Base-by-base conservation (phyloP, 2,797 vertebrate species). In the Hyperoplus immaculatus region DNA sequence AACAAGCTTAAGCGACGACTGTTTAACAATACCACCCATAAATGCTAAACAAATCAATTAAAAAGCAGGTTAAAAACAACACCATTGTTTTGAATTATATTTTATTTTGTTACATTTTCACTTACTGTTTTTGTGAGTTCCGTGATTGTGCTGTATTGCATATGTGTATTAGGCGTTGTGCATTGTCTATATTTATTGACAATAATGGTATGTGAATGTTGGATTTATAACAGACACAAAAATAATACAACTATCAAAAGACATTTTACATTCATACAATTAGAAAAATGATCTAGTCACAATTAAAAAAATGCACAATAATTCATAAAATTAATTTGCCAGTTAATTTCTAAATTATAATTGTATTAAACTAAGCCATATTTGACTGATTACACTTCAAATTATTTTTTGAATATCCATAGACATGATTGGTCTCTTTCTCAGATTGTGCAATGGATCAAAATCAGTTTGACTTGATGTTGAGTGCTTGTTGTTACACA, bases 401-500 rank as follows among this genome's bases (percentile, higher is more conserved):
- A n/a, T 2, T 39, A 8, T 42, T 43, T 1, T 41, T 12, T 49
- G 14, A n/a, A 51, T n/a, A 21, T 29, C 13, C 6, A 1, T n/a
- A n/a, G 11, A 7, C 10, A 55, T 29, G 3, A 51, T 67, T 46
- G 8, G 36, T 43, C 29, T 65, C 0, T 56, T 18, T 4, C 3
- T 62, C 29, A 16, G 43, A 16, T 5, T 38, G 13, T 57, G 18
- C 8, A 21, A 7, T 38, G 9, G 12, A 13, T n/a, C 54, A 6
- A 39, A 36, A 66, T 10, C 39, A 55, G 9, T 65, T 3, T 41
- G 15, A 49, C 11, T 6, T 8, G 10, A 51, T 69, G 6, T 18
- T 57, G 13, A 61, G 2, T 83, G 6, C 36, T 55, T n/a, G 9
- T 73, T 77, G 57, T 82, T 78, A 15, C 73, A 21, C 82, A 99